Percentiles rank a stretch among this genome's conserved stretches.
phyloP scores from a whole-genome alignment of 2,113 vertebrate genomes.

The Orcinus orca region DNA sequence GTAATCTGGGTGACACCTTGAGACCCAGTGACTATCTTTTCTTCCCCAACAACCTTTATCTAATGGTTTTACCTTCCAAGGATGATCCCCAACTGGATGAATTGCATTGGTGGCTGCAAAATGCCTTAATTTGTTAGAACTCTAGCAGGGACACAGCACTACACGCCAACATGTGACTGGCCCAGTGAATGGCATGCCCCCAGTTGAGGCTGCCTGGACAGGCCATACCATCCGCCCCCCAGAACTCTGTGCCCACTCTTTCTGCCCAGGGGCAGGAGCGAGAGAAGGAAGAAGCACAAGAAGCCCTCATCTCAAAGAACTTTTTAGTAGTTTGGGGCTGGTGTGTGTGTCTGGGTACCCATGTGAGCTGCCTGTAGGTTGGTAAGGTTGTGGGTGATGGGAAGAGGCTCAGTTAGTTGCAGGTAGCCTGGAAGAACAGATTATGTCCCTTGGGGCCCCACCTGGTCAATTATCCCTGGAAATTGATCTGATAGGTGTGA shows the following conservation, averaged over 20 bases:
- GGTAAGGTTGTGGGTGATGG: background rate
- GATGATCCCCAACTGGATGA: background rate
- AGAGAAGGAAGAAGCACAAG: background rate
- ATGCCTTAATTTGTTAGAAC: background rate
- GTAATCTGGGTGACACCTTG: background rate
- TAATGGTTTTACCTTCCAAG: background rate
- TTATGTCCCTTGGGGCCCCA: background rate
- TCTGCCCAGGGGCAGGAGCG: background rate
- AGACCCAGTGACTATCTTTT: background rate
- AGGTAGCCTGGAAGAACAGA: background rate
- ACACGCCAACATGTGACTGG: background rate
- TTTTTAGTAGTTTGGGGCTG: background rate
- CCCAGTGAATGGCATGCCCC: background rate
- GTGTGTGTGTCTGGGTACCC: background rate
- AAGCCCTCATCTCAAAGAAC: background rate
- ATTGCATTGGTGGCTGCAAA: background rate
- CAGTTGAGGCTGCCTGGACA: background rate
- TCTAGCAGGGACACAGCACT: background rate
- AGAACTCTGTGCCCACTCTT: background rate
- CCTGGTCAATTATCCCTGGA: background rate
- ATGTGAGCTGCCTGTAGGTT: background rate
- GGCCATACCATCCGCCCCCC: no score
- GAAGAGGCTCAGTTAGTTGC: background rate
- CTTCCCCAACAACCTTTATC: background rate
- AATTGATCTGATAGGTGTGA: background rate